Evolutionary conservation across 2,113 vertebrate species (phyloP).

Genomic region (Lates calcarifer): DNA sequence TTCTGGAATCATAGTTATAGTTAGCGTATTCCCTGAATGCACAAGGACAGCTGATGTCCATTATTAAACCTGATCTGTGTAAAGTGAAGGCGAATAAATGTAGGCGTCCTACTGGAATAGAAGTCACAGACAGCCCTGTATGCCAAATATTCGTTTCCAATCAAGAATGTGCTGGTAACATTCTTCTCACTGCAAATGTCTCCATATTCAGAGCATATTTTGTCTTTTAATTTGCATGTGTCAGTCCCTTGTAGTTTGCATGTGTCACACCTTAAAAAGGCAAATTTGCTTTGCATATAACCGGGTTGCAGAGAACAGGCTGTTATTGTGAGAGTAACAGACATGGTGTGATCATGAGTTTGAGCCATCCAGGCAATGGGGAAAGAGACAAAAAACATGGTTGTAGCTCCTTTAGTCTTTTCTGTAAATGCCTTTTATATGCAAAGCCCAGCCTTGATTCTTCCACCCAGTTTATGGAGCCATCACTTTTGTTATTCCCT

Average conservation of each 20-base stretch:
- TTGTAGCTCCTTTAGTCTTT: not conserved
- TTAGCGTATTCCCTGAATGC: too few relatives aligned
- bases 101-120: not conserved
- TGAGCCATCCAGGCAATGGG: not conserved
- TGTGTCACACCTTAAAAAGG: not conserved
- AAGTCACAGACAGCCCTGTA: not conserved
- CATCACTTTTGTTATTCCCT: not conserved
- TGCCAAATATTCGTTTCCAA: not conserved
- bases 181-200: not conserved
- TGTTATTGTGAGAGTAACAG: not conserved
- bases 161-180: not conserved
- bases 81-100: not conserved
- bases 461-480: not conserved
- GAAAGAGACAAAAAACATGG: not conserved
- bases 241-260: not conserved
- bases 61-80: not conserved
- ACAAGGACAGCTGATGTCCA: not conserved
- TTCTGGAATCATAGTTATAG: not conserved
- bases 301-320: not conserved
- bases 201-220: not conserved
- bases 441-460: not conserved
- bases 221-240: not conserved
- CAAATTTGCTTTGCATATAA: constrained; percentile 9
- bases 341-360: too few relatives aligned
- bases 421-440: not conserved